Percentiles rank a stretch among this genome's conserved stretches.
Conservation (phyloP, 2,888 invertebrate genomes). For the Xestia xanthographa region DNA sequence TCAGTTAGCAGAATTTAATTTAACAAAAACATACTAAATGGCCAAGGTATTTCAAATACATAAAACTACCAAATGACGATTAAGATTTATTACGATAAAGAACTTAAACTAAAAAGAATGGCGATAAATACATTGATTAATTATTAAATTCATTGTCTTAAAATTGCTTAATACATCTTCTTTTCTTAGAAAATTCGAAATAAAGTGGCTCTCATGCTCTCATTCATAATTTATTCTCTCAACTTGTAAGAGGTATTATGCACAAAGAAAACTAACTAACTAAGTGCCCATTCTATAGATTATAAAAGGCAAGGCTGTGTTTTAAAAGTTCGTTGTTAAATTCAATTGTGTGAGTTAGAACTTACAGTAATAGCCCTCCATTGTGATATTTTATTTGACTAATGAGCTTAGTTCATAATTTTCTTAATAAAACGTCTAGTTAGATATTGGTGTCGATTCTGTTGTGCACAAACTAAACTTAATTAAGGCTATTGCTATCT, state of each 20-base stretch:
- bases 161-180: background rate
- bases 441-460: no score
- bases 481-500: no score
- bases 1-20: no score
- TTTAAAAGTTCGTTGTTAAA: constrained; percentile 22
- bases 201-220: background rate
- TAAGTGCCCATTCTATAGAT: constrained; percentile 27
- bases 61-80: no score
- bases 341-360: constrained; percentile 41
- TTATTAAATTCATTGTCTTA: no score
- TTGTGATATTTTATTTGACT: constrained; percentile 38
- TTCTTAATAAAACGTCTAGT: constrained; percentile 14
- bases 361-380: constrained; percentile 16
- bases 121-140: no score
- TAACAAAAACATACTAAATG: no score
- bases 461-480: no score
- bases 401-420: constrained; percentile 24
- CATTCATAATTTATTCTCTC: constrained; percentile 15
- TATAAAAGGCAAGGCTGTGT: constrained; percentile 9
- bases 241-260: constrained; percentile 1
- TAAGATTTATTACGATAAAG: no score
- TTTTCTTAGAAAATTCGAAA: background rate
- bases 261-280: constrained; percentile 16
- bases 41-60: no score
- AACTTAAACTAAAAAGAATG: no score